Percentiles rank a stretch among this genome's conserved stretches.
These are phyloP conservation scores for Geophilus truncorum DNA, from an alignment of 2,888 invertebrate genomes.

Conservation along the genomic window DNA sequence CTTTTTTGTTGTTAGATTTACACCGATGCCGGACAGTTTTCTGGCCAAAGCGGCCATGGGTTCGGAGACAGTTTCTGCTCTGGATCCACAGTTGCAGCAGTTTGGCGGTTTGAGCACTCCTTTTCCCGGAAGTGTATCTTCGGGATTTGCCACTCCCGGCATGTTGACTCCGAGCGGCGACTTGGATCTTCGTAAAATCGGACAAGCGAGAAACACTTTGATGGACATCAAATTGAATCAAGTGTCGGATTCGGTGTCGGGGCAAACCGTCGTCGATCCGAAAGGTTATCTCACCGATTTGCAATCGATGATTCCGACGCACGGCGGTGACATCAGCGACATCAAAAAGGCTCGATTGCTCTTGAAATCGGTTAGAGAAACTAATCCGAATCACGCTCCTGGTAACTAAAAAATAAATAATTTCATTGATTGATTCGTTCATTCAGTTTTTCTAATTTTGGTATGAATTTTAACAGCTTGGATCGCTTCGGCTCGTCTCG, in stretches of 20 bases:
- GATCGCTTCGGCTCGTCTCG: conserved; percentile 97
- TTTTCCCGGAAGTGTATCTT: conserved; percentile 56
- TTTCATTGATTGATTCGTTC: no score
- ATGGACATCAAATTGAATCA: conserved; percentile 99
- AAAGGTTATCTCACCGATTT: conserved; percentile 99
- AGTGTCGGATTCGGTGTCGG: conserved; percentile 92
- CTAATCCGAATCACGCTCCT: conserved; percentile 98
- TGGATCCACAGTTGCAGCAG: conserved; percentile 62
- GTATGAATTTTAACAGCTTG: conserved; percentile 61
- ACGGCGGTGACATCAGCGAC: conserved; percentile 93
- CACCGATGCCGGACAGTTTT: conserved; percentile 94
- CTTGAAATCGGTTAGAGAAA: conserved; percentile 88
- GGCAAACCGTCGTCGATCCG: conserved; percentile 98
- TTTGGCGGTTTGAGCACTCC: conserved; percentile 73
- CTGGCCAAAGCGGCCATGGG: conserved; percentile 82
- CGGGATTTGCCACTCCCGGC: conserved; percentile 76
- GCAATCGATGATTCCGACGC: conserved; percentile 98
- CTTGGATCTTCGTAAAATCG: conserved; percentile 95
- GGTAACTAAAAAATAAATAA: conserved; percentile 41
- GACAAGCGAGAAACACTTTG: conserved; percentile 95
- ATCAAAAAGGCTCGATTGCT: conserved; percentile 94
- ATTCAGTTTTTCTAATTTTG: no score
- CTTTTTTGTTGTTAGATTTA: conserved; percentile 59
- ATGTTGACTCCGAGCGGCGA: conserved; percentile 60
- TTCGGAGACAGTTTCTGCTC: conserved; percentile 58